Conservation (phyloP, 2,797 vertebrate genomes). For the Pygocentrus nattereri region DNA sequence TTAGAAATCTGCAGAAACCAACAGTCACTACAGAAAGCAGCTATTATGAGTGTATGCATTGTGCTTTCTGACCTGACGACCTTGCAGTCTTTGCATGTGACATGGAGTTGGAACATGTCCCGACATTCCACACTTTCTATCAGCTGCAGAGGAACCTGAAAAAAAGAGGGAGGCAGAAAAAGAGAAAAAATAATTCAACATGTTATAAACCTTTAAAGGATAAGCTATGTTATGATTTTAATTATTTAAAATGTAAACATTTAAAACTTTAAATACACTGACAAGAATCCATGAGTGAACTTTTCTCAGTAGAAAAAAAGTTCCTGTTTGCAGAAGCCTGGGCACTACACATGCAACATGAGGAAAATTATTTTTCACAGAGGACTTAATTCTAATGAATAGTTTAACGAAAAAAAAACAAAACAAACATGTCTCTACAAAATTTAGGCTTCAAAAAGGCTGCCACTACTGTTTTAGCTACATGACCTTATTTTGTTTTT, state of each 20-base stretch:
- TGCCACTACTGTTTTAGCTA: too few relatives aligned
- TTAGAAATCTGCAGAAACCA: conserved; percentile 11
- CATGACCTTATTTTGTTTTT: too few relatives aligned
- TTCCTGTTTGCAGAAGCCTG: background rate
- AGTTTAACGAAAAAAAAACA: too few relatives aligned
- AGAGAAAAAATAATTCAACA: background rate
- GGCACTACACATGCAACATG: background rate
- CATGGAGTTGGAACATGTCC: conserved; percentile 95
- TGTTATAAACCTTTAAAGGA: background rate
- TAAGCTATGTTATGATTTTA: too few relatives aligned
- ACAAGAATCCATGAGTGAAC: too few relatives aligned
- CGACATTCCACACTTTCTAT: conserved; percentile 94
- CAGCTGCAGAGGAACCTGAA: conserved; percentile 96
- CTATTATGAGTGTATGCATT: background rate
- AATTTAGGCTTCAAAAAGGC: too few relatives aligned
- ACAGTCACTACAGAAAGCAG: background rate
- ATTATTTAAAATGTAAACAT: too few relatives aligned
- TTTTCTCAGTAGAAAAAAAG: too few relatives aligned
- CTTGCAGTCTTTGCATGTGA: conserved; percentile 98
- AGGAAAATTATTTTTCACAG: background rate
- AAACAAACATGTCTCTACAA: too few relatives aligned
- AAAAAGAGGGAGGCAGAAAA: background rate
- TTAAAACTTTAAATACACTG: too few relatives aligned
- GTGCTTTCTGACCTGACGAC: conserved; percentile 86
- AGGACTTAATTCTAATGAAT: too few relatives aligned